Evolutionary conservation across 2,797 vertebrate species (phyloP), one percentile per base, ranked within the genome.

Genomic region (Rachycentron canadum): DNA sequence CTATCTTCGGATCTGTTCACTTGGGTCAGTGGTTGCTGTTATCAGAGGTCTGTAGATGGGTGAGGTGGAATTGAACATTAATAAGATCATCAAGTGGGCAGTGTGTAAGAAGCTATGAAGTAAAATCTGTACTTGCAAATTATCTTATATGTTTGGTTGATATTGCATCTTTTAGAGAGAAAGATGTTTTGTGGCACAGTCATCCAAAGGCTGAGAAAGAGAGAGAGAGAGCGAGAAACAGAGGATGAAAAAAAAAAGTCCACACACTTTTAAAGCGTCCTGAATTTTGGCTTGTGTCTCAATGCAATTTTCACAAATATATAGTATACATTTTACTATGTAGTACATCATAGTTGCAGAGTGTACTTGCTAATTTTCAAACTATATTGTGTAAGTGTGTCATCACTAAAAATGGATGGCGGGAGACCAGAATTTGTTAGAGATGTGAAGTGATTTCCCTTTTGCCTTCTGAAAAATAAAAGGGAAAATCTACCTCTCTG

Each of bases 401-500:
- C n/a, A 56, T 80, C 53, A 73, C 43, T 28, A 72, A 59, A 73
- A 43, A 59, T 14, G 13, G 21, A 83, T 82, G 52, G 71, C 59
- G 34, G 38, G 70, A 85, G 75, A 86, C 81, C 84, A 88, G 74
- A 84, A 40, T 55, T 79, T 78, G 60, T 83, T 61, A 50, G 74
- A 86, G 68, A 79, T 55, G 78, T 85, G 63, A 87, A 79, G 65
- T 88, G 76, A 91, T 89, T 88, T 89, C 78, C 85, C 86, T 68
- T 81, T 78, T 86, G 90, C 86, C 90, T 92, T 90, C 52, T 78
- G 52, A 85, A 77, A 82, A 71, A 72, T 73, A 55, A 70, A 89
- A 78, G 84, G 88, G 88, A 89, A 89, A 79, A 73, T 81, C 92
- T 93, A 94, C 93, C 92, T 94, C 91, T 80, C 66, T 88, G 83